A percentile compares a stretch with the other conserved stretches of the same genome.
phyloP scores from a whole-genome alignment of 2,888 invertebrate genomes.

The Sipha maydis region DNA sequence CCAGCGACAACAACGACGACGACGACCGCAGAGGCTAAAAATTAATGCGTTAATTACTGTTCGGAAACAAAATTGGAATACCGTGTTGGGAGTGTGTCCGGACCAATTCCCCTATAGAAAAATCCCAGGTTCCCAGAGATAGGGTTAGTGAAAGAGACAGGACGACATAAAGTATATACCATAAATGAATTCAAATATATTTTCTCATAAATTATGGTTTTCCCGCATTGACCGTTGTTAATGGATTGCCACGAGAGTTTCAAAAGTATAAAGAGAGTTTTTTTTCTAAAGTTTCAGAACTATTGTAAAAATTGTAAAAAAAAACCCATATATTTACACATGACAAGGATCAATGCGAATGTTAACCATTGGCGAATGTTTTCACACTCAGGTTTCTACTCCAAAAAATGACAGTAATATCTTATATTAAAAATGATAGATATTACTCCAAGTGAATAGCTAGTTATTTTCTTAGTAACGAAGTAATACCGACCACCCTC shows the following conservation, averaged over 20 bases:
- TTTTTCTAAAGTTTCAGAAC: neutral
- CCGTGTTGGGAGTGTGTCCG: slow-evolving; percentile 63
- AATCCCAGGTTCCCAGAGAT: slow-evolving; percentile 3
- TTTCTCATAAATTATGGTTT: slow-evolving; percentile 44
- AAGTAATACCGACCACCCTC: slow-evolving; percentile 39
- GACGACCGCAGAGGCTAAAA: slow-evolving; percentile 63
- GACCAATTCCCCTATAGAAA: slow-evolving; percentile 50
- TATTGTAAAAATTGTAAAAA: neutral
- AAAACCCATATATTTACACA: neutral
- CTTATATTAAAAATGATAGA: neutral
- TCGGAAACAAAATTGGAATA: slow-evolving; percentile 65
- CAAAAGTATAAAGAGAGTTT: neutral
- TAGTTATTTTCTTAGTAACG: slow-evolving; percentile 34
- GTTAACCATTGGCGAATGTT: neutral
- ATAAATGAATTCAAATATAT: slow-evolving; percentile 25
- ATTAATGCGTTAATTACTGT: slow-evolving; percentile 67
- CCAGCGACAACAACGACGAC: slow-evolving; percentile 41
- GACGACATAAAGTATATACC: slow-evolving; percentile 1
- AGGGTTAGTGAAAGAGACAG: slow-evolving; percentile 25
- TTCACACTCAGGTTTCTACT: neutral
- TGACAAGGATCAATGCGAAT: neutral
- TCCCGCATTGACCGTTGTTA: slow-evolving; percentile 24
- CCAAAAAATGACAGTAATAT: no score
- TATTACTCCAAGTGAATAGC: slow-evolving; percentile 17
- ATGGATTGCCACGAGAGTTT: slow-evolving; percentile 30